These are phyloP conservation scores for Streblospio benedicti DNA, from an alignment of 1,140 invertebrate genomes.

Conservation along the genomic window DNA sequence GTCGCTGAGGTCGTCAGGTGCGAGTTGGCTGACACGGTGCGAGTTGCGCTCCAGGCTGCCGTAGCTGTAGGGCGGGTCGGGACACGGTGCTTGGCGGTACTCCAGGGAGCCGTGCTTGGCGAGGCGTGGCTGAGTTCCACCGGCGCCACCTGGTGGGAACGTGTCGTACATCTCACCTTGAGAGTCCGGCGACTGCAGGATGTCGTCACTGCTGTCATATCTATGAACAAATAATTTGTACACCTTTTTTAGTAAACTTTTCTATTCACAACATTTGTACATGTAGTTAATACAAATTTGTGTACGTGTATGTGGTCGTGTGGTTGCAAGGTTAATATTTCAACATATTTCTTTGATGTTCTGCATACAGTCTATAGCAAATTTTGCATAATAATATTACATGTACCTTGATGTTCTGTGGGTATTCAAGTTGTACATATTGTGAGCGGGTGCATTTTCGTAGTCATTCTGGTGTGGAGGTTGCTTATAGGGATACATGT, in stretches of 20 bases:
- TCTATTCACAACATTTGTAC: too few relatives aligned
- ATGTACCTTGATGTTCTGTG: slow-evolving; percentile 30
- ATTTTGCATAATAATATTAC: too few relatives aligned
- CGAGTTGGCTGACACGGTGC: slow-evolving; percentile 14
- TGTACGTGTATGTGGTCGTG: too few relatives aligned
- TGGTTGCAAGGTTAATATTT: too few relatives aligned
- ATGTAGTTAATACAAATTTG: too few relatives aligned
- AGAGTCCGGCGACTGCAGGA: background rate
- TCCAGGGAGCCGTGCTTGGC: slow-evolving; percentile 4
- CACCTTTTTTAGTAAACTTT: too few relatives aligned
- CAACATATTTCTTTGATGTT: too few relatives aligned
- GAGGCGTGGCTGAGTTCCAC: too few relatives aligned
- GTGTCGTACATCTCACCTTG: too few relatives aligned
- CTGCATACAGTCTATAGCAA: too few relatives aligned
- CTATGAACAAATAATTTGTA: too few relatives aligned
- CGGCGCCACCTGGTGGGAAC: too few relatives aligned
- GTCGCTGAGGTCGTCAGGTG: slow-evolving; percentile 9
- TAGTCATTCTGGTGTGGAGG: slow-evolving; percentile 29
- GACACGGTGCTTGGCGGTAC: background rate
- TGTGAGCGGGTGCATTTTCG: slow-evolving; percentile 25
- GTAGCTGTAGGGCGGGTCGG: background rate
- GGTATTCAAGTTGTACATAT: slow-evolving; percentile 33
- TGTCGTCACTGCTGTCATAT: slow-evolving; percentile 4
- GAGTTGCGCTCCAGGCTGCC: slow-evolving; percentile 1
- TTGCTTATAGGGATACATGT: slow-evolving; percentile 39